Evolutionary conservation across 1,140 invertebrate species (phyloP).

Genomic region (Spodoptera frugiperda): DNA sequence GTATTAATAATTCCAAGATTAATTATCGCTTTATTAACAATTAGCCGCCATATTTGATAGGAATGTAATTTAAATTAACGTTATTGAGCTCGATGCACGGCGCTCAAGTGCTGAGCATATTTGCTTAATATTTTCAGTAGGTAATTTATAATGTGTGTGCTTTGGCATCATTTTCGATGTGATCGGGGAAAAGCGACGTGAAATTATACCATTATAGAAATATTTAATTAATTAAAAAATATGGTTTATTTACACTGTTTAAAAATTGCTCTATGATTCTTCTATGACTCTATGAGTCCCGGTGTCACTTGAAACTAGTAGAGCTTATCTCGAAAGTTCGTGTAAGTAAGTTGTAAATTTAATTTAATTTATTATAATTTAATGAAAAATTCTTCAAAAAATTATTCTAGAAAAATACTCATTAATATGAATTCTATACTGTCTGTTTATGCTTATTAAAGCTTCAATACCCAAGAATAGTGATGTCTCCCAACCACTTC

Average conservation of each 20-base stretch:
- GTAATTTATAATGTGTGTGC: constrained; percentile 30
- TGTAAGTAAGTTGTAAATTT: no score
- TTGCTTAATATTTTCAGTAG: constrained; percentile 55
- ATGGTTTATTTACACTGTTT: background rate
- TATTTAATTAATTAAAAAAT: background rate
- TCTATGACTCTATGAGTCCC: no score
- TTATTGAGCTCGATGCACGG: constrained; percentile 57
- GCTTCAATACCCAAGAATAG: background rate
- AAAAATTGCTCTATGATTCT: no score
- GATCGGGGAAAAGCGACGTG: background rate
- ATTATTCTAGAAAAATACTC: no score
- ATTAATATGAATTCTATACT: no score
- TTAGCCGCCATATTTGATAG: constrained; percentile 57
- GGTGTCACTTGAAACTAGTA: no score
- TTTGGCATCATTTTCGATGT: constrained; percentile 5
- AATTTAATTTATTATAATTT: no score
- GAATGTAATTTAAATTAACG: constrained; percentile 64
- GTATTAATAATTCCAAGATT: constrained; percentile 49
- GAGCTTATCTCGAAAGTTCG: no score
- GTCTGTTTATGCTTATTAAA: background rate
- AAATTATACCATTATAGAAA: background rate
- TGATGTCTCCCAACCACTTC: background rate
- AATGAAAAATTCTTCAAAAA: no score
- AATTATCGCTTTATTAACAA: constrained; percentile 61
- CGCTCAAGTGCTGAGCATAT: constrained; percentile 59